Conservation (phyloP, 2,113 vertebrate genomes). For the Phrynosoma platyrhinos region DNA sequence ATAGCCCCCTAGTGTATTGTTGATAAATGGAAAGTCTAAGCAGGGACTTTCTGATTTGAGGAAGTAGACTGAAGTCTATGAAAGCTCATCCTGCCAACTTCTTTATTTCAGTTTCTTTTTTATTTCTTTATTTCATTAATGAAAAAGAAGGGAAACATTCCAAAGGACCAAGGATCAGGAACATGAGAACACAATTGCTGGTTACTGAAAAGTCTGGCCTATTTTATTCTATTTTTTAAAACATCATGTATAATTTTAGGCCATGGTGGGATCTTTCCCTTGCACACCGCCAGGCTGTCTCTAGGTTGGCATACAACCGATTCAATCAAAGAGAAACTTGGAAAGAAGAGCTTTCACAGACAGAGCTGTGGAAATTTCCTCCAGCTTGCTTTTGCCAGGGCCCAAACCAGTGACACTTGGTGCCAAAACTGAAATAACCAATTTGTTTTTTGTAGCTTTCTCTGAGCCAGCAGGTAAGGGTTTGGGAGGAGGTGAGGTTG, state of each 20-base stretch:
- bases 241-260: conserved; percentile 12
- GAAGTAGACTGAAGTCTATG: too few relatives aligned
- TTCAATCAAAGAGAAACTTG: conserved; percentile 26
- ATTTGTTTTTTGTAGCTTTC: conserved; percentile 18
- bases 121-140: not conserved
- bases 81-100: too few relatives aligned
- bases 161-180: not conserved
- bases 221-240: not conserved
- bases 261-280: conserved; percentile 21
- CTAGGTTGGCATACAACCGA: conserved; percentile 15
- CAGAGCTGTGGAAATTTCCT: conserved; percentile 16
- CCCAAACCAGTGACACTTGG: conserved; percentile 1
- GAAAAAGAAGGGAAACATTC: not conserved
- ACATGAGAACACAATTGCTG: not conserved
- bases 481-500: not conserved
- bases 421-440: conserved; percentile 15
- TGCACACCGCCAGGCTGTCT: conserved; percentile 12
- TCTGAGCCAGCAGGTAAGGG: conserved; percentile 7
- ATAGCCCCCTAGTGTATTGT: too few relatives aligned
- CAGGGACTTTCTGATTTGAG: too few relatives aligned
- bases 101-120: too few relatives aligned
- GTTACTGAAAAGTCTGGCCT: not conserved
- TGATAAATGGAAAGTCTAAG: too few relatives aligned
- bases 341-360: not conserved
- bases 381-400: conserved; percentile 9